Conservation (phyloP, 2,113 vertebrate species). For the Haplochromis vanheusdeni region DNA sequence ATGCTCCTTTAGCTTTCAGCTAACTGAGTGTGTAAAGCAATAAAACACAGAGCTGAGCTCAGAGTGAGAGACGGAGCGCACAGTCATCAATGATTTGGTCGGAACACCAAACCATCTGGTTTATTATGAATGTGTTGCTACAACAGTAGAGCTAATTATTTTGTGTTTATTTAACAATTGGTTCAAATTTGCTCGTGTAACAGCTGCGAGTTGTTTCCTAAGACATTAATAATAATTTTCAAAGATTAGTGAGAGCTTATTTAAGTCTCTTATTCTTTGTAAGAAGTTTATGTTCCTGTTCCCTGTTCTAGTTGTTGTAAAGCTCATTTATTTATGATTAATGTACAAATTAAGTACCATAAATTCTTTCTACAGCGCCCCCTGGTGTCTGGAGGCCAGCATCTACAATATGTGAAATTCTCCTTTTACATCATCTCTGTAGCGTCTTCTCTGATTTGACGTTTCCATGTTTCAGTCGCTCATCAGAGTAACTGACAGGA, state of each 20-base stretch:
- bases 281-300: background rate
- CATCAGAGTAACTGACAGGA: background rate
- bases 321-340: background rate
- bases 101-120: background rate
- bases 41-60: background rate
- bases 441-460: fast-evolving
- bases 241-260: background rate
- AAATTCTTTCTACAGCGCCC: fast-evolving
- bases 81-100: background rate
- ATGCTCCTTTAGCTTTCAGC: background rate
- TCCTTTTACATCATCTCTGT: background rate
- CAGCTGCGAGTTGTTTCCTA: background rate
- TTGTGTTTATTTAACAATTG: background rate
- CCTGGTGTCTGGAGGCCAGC: background rate
- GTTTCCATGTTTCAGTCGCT: fast-evolving
- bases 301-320: background rate
- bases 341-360: background rate
- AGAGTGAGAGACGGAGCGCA: fast-evolving
- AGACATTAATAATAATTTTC: background rate
- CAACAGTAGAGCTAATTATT: background rate
- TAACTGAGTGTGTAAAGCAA: background rate
- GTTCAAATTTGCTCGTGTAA: background rate
- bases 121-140: background rate
- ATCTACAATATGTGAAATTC: background rate
- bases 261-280: background rate